A percentile compares a stretch with the other conserved stretches of the same genome.
phyloP scores from a whole-genome alignment of 1,140 invertebrate species.

The Tetraneura akinire region DNA sequence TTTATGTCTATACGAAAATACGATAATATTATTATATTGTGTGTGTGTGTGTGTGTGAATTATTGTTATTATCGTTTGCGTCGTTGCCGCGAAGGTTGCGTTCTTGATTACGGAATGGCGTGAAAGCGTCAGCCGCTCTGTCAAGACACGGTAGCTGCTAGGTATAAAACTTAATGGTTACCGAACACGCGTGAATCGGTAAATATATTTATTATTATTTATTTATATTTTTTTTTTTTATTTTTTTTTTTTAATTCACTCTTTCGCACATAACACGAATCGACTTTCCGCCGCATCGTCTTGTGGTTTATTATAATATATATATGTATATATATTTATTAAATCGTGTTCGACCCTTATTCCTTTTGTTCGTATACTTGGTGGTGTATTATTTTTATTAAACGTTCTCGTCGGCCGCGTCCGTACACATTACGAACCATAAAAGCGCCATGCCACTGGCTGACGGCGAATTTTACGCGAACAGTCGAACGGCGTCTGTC shows the following conservation, averaged over 20 bases:
- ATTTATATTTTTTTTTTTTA: neutral
- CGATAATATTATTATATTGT: too few relatives aligned
- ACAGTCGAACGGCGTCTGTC: neutral
- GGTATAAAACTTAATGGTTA: constrained; percentile 7
- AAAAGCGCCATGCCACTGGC: neutral
- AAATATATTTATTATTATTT: too few relatives aligned
- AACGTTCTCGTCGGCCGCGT: too few relatives aligned
- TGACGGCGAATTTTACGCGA: neutral
- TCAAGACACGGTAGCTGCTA: neutral
- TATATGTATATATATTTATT: too few relatives aligned
- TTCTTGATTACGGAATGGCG: constrained; percentile 30
- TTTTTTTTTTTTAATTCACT: neutral
- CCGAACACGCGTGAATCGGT: constrained; percentile 29
- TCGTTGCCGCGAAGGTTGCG: neutral
- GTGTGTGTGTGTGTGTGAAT: neutral
- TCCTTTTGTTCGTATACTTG: too few relatives aligned
- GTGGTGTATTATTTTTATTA: too few relatives aligned
- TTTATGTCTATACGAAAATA: neutral
- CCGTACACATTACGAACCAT: too few relatives aligned
- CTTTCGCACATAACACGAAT: neutral
- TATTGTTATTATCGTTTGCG: too few relatives aligned
- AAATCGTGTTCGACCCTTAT: too few relatives aligned
- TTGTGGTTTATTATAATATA: too few relatives aligned
- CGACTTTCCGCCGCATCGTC: neutral
- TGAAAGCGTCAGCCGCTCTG: neutral